Conservation (phyloP, 2,797 vertebrate species). For the Trichosurus vulpecula region DNA sequence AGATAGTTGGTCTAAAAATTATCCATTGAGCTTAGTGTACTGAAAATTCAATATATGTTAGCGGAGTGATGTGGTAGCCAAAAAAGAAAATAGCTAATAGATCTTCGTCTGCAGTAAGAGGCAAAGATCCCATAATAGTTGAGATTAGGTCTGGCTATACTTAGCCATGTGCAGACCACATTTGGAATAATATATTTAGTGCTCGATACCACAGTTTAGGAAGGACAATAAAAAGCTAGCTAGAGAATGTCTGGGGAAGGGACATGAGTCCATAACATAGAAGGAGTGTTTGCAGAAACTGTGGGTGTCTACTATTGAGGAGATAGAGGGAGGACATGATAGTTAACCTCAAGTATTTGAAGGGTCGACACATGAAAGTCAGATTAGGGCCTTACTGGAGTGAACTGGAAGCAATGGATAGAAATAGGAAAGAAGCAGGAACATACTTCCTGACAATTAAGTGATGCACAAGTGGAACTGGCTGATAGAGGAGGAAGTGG, state of each 20-base stretch:
- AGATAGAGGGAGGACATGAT: too few relatives aligned
- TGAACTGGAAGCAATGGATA: too few relatives aligned
- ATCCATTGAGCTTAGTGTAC: neutral
- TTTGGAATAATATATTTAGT: neutral
- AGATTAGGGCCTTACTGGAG: too few relatives aligned
- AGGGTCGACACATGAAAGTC: too few relatives aligned
- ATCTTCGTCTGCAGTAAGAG: neutral
- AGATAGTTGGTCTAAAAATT: neutral
- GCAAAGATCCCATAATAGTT: neutral
- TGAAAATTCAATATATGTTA: neutral
- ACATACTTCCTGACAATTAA: too few relatives aligned
- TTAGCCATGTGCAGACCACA: neutral
- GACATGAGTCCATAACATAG: neutral
- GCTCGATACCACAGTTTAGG: neutral
- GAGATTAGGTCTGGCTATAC: neutral
- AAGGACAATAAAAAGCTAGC: neutral
- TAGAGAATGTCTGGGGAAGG: neutral
- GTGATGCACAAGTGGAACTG: too few relatives aligned
- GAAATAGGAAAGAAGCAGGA: too few relatives aligned
- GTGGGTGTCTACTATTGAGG: too few relatives aligned
- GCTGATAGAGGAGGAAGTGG: too few relatives aligned
- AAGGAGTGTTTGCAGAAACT: too few relatives aligned
- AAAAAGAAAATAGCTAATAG: neutral
- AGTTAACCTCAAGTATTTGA: too few relatives aligned
- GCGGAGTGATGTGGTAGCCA: neutral